Evolutionary conservation across 2,113 vertebrate genomes (phyloP), one percentile per base, ranked within the genome.

Genomic region (Meles meles): DNA sequence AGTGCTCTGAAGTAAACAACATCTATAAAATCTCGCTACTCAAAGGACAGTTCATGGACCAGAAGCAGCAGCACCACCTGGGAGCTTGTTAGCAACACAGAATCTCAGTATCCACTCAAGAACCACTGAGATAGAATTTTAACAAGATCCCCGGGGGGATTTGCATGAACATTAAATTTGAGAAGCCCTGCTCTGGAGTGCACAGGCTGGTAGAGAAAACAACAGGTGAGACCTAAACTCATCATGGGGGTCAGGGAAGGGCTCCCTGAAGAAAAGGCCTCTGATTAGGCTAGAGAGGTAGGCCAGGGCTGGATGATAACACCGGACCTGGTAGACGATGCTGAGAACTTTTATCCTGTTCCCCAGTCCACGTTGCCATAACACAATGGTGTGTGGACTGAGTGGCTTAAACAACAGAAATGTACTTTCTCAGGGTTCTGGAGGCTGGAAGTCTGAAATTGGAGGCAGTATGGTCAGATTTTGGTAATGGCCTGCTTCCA

Each of bases 1-100:
- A 71, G 44, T 42, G 21, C 65, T 63, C 17, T 34, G 15, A 92
- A 61, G 71, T 18, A 13, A 83, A 57, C 57, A 63, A 44, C 17
- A 55, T 69, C 88, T 69, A 74, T 57, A 71, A 90, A 44, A 55
- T 69, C 65, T 86, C 49, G 47, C 65, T 82, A 49, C 52, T 90
- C 61, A 61, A 91, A 95, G 93, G 94, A 18, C 13, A 12, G 44
- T 72, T 65, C 34, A 5, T 12, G 34, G n/a, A 65, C 80, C 52
- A 79, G 29, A 18, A 47, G 47, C 47, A 55, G 23, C 47, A 7
- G 0, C 13, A 55, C 77, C 93, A 92, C 89, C 92, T 67, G 98
- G 96, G 96, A 98, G 88, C 95, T 98, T 94, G 61, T 98, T 97
- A 97, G 96, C 86, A 88, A 88, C 37, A 34, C 57, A 80, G 88